Evolutionary conservation across 2,888 invertebrate genomes (phyloP).

Genomic region (Zele albiditarsus): DNA sequence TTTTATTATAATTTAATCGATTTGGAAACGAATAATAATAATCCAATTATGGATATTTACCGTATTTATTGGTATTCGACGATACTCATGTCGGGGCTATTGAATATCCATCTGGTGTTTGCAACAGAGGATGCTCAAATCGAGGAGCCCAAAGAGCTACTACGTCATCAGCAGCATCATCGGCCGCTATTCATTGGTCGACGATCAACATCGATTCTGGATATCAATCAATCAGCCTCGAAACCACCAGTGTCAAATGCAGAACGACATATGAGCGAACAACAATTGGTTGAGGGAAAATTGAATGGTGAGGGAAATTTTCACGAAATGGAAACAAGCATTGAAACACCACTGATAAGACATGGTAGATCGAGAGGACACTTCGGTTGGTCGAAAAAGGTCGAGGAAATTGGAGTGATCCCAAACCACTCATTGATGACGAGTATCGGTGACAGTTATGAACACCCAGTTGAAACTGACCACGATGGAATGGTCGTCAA

Average conservation of each 20-base stretch:
- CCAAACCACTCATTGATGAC: slow-evolving; percentile 1
- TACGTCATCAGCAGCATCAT: slow-evolving; percentile 66
- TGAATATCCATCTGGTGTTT: slow-evolving; percentile 5
- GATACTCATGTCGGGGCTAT: background rate
- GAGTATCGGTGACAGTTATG: background rate
- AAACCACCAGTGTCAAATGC: background rate
- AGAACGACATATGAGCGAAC: background rate
- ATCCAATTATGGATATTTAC: background rate
- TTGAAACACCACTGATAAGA: slow-evolving; percentile 69
- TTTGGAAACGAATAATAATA: background rate
- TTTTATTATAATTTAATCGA: slow-evolving; percentile 5
- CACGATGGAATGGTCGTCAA: slow-evolving; percentile 2
- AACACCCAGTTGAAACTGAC: background rate
- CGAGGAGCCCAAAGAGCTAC: slow-evolving; percentile 58
- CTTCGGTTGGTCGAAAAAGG: slow-evolving; percentile 55
- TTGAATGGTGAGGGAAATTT: slow-evolving; percentile 32
- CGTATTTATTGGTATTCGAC: background rate
- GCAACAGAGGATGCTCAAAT: slow-evolving; percentile 49
- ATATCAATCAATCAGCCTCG: slow-evolving; percentile 8
- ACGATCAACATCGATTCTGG: slow-evolving; percentile 52
- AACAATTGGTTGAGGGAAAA: slow-evolving; percentile 15
- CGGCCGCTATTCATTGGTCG: slow-evolving; percentile 66
- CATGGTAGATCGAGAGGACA: slow-evolving; percentile 73
- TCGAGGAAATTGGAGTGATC: slow-evolving; percentile 30
- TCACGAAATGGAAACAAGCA: slow-evolving; percentile 45